Conservation (phyloP, 2,113 vertebrate species). For the Collichthys lucidus region DNA sequence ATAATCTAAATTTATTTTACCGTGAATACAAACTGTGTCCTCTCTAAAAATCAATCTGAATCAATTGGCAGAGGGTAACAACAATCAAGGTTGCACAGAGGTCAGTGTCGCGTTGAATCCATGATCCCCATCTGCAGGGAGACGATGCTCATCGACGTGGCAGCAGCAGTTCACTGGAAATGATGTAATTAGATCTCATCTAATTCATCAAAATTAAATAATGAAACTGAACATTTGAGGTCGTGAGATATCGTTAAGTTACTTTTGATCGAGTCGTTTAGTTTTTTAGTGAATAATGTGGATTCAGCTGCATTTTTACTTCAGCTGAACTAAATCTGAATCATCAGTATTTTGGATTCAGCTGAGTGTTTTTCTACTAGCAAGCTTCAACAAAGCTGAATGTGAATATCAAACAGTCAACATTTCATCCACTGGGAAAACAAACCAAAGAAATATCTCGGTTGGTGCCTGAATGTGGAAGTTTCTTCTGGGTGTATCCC, state of each 20-base stretch:
- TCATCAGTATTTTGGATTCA: not conserved
- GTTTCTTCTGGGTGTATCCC: not conserved
- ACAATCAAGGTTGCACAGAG: not conserved
- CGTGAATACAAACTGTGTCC: not conserved
- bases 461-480: not conserved
- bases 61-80: not conserved
- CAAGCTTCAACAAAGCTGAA: not conserved
- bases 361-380: not conserved
- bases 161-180: constrained; percentile 8
- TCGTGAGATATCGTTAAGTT: not conserved
- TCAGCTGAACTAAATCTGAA: not conserved
- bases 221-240: not conserved
- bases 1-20: not conserved
- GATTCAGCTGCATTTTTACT: not conserved
- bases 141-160: constrained; percentile 1
- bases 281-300: not conserved
- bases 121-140: not conserved
- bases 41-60: not conserved
- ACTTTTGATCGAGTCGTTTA: not conserved
- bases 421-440: not conserved
- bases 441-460: not conserved
- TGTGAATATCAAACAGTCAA: not conserved
- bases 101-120: not conserved
- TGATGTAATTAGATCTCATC: constrained; percentile 12
- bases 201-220: not conserved